Evolutionary conservation across 2,888 invertebrate genomes (phyloP).

Genomic region (Folsomia candida): DNA sequence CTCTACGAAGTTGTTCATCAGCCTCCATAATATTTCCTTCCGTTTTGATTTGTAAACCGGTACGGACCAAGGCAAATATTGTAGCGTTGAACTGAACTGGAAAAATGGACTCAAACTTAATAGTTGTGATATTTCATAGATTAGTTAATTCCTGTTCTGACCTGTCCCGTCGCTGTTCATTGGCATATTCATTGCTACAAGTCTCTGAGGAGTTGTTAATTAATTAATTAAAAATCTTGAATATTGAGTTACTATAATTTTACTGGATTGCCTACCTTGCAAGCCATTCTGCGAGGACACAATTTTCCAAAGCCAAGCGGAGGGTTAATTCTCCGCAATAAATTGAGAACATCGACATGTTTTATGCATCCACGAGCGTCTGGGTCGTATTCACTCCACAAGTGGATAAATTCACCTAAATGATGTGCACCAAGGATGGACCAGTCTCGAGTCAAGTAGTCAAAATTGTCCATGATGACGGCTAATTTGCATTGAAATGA

Average conservation of each 20-base stretch:
- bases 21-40: slow-evolving; percentile 62
- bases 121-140: no score
- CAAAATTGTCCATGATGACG: slow-evolving; percentile 58
- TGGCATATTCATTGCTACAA: slow-evolving; percentile 67
- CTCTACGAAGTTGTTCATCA: slow-evolving; percentile 61
- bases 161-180: slow-evolving; percentile 64
- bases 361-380: slow-evolving; percentile 65
- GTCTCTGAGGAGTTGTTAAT: slow-evolving; percentile 54
- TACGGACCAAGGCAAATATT: slow-evolving; percentile 62
- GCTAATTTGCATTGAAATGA: no score
- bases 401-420: slow-evolving; percentile 63
- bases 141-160: no score
- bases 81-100: slow-evolving; percentile 67
- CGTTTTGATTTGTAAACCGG: slow-evolving; percentile 61
- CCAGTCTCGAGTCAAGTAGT: slow-evolving; percentile 65
- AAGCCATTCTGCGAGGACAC: slow-evolving; percentile 64
- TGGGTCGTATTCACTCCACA: slow-evolving; percentile 66
- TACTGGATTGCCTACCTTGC: slow-evolving; percentile 57
- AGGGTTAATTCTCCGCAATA: slow-evolving; percentile 63
- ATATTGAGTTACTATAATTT: not conserved
- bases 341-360: slow-evolving; percentile 63
- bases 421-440: slow-evolving; percentile 65
- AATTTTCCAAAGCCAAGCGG: slow-evolving; percentile 65
- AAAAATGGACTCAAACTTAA: no score
- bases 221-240: not conserved